Evolutionary conservation across 2,113 vertebrate species (phyloP).

Genomic region (Gavia stellata): DNA sequence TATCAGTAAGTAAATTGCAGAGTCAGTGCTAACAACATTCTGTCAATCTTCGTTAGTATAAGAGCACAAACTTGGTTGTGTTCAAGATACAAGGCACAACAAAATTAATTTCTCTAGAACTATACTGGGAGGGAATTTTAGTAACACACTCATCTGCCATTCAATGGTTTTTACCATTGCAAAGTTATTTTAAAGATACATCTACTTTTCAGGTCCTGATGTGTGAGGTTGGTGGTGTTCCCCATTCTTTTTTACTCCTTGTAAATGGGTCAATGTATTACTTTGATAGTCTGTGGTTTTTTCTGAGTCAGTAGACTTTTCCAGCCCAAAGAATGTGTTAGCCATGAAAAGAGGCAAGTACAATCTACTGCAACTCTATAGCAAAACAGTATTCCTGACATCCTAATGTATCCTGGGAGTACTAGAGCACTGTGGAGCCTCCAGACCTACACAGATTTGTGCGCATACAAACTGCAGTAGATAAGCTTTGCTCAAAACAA

Average conservation of each 20-base stretch:
- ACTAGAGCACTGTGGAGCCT: background rate
- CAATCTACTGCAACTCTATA: background rate
- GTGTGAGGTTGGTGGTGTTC: background rate
- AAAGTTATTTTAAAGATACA: background rate
- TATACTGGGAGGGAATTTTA: background rate
- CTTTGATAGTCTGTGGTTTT: background rate
- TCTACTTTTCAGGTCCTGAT: background rate
- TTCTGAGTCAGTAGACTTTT: background rate
- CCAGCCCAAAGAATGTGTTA: background rate
- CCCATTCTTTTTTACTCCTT: background rate
- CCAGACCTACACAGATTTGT: background rate
- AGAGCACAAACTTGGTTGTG: background rate
- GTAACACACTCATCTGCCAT: background rate
- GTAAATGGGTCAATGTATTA: background rate
- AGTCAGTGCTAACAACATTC: background rate
- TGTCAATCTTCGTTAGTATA: background rate
- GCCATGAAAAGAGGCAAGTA: background rate
- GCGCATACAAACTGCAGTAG: background rate
- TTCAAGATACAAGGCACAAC: background rate
- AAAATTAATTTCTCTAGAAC: background rate
- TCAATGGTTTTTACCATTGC: background rate
- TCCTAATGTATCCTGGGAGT: background rate
- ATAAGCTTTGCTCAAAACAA: background rate
- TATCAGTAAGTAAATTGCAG: background rate
- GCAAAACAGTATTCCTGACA: background rate